These are phyloP conservation scores for Branchipolynoe longqiensis DNA, from an alignment of 2,888 invertebrate species.

Conservation along the genomic window DNA sequence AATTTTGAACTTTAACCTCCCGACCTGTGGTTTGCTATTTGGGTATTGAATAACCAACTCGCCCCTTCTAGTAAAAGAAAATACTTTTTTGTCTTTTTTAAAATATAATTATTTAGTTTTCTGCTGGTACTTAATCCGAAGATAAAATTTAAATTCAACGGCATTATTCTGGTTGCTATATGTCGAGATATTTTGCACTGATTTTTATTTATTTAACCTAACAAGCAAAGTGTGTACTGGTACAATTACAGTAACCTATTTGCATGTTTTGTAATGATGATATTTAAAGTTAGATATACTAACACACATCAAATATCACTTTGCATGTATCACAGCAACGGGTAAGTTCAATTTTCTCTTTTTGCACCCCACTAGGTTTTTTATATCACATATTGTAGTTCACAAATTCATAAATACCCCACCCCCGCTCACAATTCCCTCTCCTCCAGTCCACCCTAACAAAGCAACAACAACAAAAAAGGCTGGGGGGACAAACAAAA, in stretches of 20 bases:
- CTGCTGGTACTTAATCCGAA: too few species aligned
- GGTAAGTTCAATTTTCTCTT: conserved; percentile 55
- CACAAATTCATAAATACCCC: conserved; percentile 24
- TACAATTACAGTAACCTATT: conserved; percentile 22
- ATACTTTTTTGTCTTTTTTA: neutral
- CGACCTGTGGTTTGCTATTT: neutral
- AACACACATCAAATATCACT: conserved; percentile 51
- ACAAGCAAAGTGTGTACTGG: conserved; percentile 42
- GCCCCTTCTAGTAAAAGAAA: conserved; percentile 13
- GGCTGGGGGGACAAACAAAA: neutral
- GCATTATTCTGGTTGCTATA: conserved; percentile 7
- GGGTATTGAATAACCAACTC: conserved; percentile 19
- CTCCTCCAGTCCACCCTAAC: too few species aligned
- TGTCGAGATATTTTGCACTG: conserved; percentile 28
- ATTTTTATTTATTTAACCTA: neutral
- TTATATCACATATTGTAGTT: conserved; percentile 19
- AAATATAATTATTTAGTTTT: neutral
- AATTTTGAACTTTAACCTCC: conserved; percentile 14
- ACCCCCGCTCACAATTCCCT: neutral
- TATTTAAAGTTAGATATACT: conserved; percentile 11
- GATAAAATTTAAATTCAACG: too few species aligned
- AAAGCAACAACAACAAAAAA: too few species aligned
- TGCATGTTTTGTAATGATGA: conserved; percentile 56
- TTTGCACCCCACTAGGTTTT: conserved; percentile 57
- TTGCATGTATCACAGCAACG: conserved; percentile 54